Evolutionary conservation across 1,140 invertebrate genomes (phyloP), one percentile per base, ranked within the genome.

Genomic region (Drosophila arawakana): DNA sequence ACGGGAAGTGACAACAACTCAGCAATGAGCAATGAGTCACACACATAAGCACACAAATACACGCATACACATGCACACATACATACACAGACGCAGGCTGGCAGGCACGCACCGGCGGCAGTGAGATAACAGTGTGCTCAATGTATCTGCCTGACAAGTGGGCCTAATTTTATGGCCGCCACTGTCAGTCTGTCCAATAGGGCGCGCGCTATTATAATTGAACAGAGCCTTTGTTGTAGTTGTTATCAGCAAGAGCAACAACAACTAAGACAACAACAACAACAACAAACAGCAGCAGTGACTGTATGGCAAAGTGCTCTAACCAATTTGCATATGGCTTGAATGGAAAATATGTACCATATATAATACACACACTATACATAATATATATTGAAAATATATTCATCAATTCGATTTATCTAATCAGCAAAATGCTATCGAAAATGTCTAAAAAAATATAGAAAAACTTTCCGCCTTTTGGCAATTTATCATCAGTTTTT

Each of bases 281-380:
- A 35, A 57, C 47, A 78, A 59, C 59, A 68, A 35, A 67, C 54
- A 60, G 47, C 65, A 78, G 71, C 43, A 73, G 46, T 52, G 52
- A 30, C 52, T 52, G 72, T 49, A 65, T 49, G 58, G 66, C 57
- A 73, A 65, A 76, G 49, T 69, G 81, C 69, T 80, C 71, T 59
- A 73, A 59, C 60, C 78, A 89, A 89, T 88, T 88, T 88, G 75
- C 84, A 88, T 88, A 88, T 88, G 84, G 84, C 76, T 76, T 59
- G 68, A 61, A 80, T 83, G 49, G 47, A 58, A 67, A 63, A 68
- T 63, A 59, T 41, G 39, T 66, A 76, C n/a, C 34, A 39, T 2
- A 41, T 37, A 44, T 55, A 66, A 30, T 30, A 30, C 25, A 30
- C 25, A 30, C 25, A 30, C 6, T 44, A 35, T 66, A 30, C 15